Evolutionary conservation across 1,140 invertebrate genomes (phyloP).

Genomic region (Drosophila pallidifrons): DNA sequence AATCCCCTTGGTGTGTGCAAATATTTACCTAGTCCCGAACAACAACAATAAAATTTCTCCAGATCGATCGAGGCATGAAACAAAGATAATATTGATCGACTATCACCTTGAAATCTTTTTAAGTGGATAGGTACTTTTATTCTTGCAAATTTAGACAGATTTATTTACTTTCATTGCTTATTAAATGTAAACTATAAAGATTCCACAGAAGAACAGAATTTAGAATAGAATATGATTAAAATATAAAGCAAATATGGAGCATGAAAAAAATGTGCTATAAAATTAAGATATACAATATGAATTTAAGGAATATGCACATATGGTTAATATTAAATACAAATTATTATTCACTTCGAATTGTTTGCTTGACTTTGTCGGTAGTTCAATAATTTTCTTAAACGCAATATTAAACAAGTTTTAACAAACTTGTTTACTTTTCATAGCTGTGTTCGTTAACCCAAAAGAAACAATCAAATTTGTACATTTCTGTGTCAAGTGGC

Average conservation of each 20-base stretch:
- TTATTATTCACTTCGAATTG: neutral
- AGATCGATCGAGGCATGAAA: neutral
- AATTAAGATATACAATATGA: too few relatives aligned
- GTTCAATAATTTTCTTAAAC: neutral
- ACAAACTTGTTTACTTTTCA: neutral
- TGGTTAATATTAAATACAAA: neutral
- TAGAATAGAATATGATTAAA: too few relatives aligned
- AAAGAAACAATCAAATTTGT: neutral
- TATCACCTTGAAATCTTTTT: neutral
- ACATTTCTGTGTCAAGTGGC: conserved; percentile 1
- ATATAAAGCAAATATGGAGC: too few relatives aligned
- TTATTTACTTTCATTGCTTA: too few relatives aligned
- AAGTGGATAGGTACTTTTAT: neutral
- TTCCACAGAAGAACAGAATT: too few relatives aligned
- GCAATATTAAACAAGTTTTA: neutral
- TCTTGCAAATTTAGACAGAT: neutral
- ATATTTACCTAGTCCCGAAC: conserved; percentile 1
- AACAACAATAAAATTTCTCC: conserved; percentile 4
- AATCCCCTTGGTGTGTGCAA: neutral
- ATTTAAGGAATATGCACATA: neutral
- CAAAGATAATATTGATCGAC: neutral
- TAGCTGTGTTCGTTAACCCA: neutral
- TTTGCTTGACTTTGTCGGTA: neutral
- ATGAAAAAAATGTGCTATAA: too few relatives aligned
- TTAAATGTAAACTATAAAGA: too few relatives aligned